These are phyloP conservation scores for Cyanoderma ruficeps DNA, from an alignment of 2,113 vertebrate species.

Conservation along the genomic window DNA sequence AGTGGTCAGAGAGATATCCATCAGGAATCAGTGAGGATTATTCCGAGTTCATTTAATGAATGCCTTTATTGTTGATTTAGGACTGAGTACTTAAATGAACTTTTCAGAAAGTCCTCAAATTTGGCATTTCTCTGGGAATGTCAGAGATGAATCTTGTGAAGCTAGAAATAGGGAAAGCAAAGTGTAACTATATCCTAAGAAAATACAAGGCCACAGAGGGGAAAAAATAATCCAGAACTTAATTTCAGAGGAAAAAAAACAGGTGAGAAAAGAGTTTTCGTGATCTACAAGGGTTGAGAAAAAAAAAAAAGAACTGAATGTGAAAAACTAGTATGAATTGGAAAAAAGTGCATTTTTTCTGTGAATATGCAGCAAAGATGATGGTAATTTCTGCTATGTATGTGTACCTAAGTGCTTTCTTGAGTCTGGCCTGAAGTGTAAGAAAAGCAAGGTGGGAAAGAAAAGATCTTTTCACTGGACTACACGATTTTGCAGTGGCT, in stretches of 20 bases:
- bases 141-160: background rate
- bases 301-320: background rate
- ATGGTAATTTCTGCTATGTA: background rate
- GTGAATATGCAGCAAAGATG: background rate
- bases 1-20: background rate
- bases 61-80: background rate
- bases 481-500: background rate
- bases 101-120: background rate
- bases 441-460: background rate
- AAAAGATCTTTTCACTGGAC: background rate
- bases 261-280: background rate
- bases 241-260: background rate
- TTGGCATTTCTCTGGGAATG: background rate
- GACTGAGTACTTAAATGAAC: background rate
- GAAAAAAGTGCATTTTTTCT: background rate
- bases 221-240: background rate
- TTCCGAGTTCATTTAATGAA: background rate
- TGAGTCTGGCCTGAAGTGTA: background rate
- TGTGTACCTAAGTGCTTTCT: background rate
- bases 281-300: background rate
- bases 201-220: background rate
- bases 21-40: background rate
- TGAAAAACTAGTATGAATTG: background rate
- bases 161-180: background rate
- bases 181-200: background rate